A percentile compares a stretch with the other conserved stretches of the same genome.
Evolutionary conservation across 2,113 vertebrate species (phyloP).

Genomic region (Leiothrix lutea): DNA sequence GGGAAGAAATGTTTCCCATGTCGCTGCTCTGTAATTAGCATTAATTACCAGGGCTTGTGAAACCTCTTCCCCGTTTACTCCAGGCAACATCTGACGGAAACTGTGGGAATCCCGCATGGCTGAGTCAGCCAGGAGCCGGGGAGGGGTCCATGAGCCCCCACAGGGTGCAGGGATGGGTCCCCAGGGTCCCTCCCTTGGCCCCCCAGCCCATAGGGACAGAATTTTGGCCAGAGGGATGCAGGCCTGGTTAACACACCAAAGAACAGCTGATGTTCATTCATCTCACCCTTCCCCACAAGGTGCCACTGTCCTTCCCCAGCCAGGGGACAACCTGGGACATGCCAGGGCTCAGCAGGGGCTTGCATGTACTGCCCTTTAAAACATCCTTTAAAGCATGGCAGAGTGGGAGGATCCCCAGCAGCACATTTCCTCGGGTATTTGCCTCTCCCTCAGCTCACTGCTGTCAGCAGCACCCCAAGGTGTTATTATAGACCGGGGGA

Average conservation of each 20-base stretch:
- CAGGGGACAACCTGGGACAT: not conserved
- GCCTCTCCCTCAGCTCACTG: not conserved
- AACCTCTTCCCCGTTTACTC: conserved; percentile 45
- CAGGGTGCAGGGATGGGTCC: not conserved
- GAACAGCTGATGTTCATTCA: not conserved
- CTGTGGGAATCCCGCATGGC: conserved; percentile 39
- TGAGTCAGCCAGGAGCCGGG: conserved; percentile 17
- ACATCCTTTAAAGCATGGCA: fast-evolving
- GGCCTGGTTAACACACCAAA: not conserved
- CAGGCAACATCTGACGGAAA: conserved; percentile 36
- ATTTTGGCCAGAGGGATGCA: not conserved
- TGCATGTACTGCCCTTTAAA: not conserved
- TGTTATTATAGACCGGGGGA: not conserved
- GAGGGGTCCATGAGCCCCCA: not conserved
- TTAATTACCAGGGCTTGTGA: conserved; percentile 61
- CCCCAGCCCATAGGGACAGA: not conserved
- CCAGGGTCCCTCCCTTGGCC: not conserved
- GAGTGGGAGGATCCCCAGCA: not conserved
- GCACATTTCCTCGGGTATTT: not conserved
- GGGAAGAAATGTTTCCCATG: conserved; percentile 58
- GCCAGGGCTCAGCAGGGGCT: not conserved
- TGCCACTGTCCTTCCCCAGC: not conserved
- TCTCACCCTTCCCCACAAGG: not conserved
- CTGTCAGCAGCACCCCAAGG: not conserved
- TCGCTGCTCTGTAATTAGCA: conserved; percentile 65